Conservation (phyloP, 2,797 vertebrate species). For the Spinus olivaceus region DNA sequence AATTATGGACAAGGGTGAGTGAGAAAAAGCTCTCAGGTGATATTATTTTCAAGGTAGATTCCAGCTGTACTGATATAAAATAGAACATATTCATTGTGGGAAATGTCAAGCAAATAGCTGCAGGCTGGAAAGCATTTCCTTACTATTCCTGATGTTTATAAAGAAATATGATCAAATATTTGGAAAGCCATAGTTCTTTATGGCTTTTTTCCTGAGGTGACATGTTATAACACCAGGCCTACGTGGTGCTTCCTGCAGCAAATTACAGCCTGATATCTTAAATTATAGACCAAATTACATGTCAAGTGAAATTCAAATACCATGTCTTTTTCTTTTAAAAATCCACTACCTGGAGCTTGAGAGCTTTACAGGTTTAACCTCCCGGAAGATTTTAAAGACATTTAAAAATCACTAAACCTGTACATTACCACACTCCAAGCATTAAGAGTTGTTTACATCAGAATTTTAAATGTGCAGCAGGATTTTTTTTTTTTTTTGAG, state of each 20-base stretch:
- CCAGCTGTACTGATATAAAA: neutral
- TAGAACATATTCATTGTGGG: neutral
- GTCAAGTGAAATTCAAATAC: neutral
- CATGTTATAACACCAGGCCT: neutral
- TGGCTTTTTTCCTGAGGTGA: neutral
- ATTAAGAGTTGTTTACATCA: neutral
- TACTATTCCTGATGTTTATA: neutral
- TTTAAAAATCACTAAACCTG: neutral
- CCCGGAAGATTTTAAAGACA: neutral
- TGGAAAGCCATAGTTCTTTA: neutral
- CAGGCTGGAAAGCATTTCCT: neutral
- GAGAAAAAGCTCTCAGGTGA: neutral
- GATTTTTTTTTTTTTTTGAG: neutral
- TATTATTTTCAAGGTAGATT: neutral
- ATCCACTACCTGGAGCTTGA: neutral
- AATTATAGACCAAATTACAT: neutral
- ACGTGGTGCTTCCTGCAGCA: neutral
- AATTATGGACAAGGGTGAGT: neutral
- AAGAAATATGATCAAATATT: neutral
- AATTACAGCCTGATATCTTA: neutral
- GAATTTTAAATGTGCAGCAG: neutral
- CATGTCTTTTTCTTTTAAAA: neutral
- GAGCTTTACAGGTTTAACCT: neutral
- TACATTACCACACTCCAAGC: neutral
- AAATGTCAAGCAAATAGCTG: neutral